These are phyloP conservation scores for Thecophora atra DNA, from an alignment of 2,888 invertebrate species.

Conservation along the genomic window DNA sequence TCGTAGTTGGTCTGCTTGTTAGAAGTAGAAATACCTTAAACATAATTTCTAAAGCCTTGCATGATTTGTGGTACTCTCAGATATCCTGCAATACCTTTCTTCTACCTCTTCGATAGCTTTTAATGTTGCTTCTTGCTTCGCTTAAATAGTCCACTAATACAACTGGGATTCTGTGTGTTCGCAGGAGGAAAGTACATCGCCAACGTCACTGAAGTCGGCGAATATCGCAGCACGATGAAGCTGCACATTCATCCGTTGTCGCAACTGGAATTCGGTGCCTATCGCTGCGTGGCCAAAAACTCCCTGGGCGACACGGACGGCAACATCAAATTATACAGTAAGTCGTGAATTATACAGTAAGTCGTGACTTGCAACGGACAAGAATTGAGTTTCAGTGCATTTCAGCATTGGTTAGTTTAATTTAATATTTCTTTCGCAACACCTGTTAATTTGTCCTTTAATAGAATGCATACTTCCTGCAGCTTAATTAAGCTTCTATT, in stretches of 20 bases:
- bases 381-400: not conserved
- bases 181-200: conserved; percentile 77
- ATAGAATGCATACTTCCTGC: conserved; percentile 21
- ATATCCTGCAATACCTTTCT: too few relatives aligned
- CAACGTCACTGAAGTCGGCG: conserved; percentile 74
- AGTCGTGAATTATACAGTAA: conserved; percentile 66
- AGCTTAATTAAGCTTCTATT: conserved; percentile 20
- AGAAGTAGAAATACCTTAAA: too few relatives aligned
- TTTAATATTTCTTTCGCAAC: not conserved
- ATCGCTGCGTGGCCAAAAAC: conserved; percentile 85
- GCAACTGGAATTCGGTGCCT: conserved; percentile 77
- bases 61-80: too few relatives aligned
- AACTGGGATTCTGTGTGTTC: conserved; percentile 39
- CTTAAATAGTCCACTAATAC: too few relatives aligned
- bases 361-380: too few relatives aligned
- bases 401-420: not conserved
- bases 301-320: conserved; percentile 86
- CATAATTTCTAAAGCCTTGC: too few relatives aligned
- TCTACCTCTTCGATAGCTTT: too few relatives aligned
- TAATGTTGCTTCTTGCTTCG: too few relatives aligned
- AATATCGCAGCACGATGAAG: conserved; percentile 81
- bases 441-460: conserved; percentile 4
- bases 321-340: conserved; percentile 83
- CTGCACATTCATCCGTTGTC: conserved; percentile 76
- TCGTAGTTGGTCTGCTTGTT: too few relatives aligned